These are phyloP conservation scores for Oxycera nigricornis DNA, from an alignment of 2,888 invertebrate species.

Conservation along the genomic window DNA sequence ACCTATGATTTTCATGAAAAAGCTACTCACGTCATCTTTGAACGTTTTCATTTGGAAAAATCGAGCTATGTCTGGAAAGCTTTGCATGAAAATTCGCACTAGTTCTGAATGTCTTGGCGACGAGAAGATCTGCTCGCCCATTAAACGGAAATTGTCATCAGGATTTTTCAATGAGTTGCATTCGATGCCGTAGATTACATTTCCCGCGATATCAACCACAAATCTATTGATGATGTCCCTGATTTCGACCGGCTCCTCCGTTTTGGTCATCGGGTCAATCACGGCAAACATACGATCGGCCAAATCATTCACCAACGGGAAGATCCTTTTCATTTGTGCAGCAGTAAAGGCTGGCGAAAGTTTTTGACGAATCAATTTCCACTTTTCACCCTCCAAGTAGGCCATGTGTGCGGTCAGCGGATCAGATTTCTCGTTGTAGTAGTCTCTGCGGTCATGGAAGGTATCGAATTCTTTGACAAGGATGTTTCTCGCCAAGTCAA, in stretches of 20 bases:
- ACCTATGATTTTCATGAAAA: slow-evolving; percentile 56
- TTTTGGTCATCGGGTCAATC: slow-evolving; percentile 25
- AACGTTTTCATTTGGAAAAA: slow-evolving; percentile 48
- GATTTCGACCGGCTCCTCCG: slow-evolving; percentile 55
- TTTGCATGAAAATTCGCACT: slow-evolving; percentile 7
- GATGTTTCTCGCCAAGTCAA: slow-evolving; percentile 52
- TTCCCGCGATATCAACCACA: slow-evolving; percentile 64
- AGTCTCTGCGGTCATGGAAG: slow-evolving; percentile 58
- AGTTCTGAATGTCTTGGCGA: background rate
- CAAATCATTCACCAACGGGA: slow-evolving; percentile 52
- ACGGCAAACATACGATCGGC: slow-evolving; percentile 51
- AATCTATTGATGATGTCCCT: slow-evolving; percentile 61
- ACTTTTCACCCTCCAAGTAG: slow-evolving; percentile 59
- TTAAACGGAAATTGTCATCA: slow-evolving; percentile 56
- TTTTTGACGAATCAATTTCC: slow-evolving; percentile 57
- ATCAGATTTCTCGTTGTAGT: slow-evolving; percentile 56
- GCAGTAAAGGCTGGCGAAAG: slow-evolving; percentile 53
- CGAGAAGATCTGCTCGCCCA: slow-evolving; percentile 49
- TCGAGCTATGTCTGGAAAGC: slow-evolving; percentile 1
- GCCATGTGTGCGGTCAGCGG: slow-evolving; percentile 60
- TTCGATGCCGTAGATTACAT: slow-evolving; percentile 63
- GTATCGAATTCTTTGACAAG: slow-evolving; percentile 60
- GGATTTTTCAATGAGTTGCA: slow-evolving; percentile 61
- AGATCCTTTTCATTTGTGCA: slow-evolving; percentile 53
- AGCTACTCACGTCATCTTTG: slow-evolving; percentile 52